Base-by-base conservation (phyloP, 2,888 invertebrate species). In the Suillia variegata region DNA sequence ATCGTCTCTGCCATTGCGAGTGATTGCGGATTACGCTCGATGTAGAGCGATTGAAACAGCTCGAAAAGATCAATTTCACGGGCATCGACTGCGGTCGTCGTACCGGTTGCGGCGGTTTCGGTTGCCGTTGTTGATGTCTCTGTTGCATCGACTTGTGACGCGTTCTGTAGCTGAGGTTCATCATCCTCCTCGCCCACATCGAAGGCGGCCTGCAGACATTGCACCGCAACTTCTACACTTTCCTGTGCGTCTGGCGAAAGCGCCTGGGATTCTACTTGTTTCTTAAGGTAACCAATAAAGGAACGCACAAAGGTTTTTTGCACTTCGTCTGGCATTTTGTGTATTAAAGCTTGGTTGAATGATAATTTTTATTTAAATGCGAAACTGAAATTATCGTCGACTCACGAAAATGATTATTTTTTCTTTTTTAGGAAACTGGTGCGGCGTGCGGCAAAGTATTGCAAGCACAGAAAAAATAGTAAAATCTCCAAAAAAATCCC, bases 131-230 rank as follows among this genome's bases (percentile, higher is more conserved):
- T 61, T 13, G 64, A 63, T 62, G 52, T 65, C 13, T 34, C 48
- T 26, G 61, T 56, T 17, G 63, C 56, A 24, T 55, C 58, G 15
- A 55, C 54, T 54, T 60, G n/a, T n/a, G n/a, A n/a, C n/a, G n/a
- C n/a, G n/a, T n/a, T n/a, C n/a, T n/a, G n/a, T n/a, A n/a, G n/a
- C n/a, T n/a, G 65, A 18, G 55, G 52, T 8, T 63, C 62, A 22
- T 70, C 68, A 3, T 76, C 76, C 20, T 70, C 70, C 8, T 67
- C 68, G 2, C 68, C 84, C 1, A 96, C 84, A 67, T 89, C 90
- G 80, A 93, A 98, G 6, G 95, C 93, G 51, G 92, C 91, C 82
- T 97, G 95, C 68, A 97, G 85, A 82, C 98, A 98, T 83, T 98
- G 97, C 67, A 93, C 89, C 38, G 96, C 95, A 59, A 98, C 98